Percentiles rank a stretch among this genome's conserved stretches.
Evolutionary conservation across 2,888 invertebrate genomes (phyloP).

Genomic region (Hoplodrina blanda): DNA sequence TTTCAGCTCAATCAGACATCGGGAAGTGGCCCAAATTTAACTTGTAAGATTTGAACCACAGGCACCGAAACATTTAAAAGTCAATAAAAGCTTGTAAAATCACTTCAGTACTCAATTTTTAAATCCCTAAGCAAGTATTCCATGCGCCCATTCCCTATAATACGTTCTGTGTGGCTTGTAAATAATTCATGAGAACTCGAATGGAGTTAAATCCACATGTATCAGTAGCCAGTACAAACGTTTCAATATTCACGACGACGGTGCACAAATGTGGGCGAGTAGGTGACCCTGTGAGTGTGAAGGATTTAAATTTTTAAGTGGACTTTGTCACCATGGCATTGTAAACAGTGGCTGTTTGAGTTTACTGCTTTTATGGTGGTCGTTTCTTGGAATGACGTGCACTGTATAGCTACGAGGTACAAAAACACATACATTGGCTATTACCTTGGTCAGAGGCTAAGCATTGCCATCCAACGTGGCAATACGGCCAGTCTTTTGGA

Average conservation of each 20-base stretch:
- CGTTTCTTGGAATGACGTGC: not conserved
- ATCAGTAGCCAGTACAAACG: constrained; percentile 41
- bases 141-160: constrained; percentile 47
- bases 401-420: too few species aligned
- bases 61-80: too few species aligned
- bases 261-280: constrained; percentile 65
- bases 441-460: too few species aligned
- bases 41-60: too few species aligned
- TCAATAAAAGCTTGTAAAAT: not conserved
- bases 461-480: too few species aligned
- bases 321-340: constrained; percentile 29
- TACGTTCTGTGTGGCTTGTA: constrained; percentile 63
- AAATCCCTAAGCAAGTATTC: constrained; percentile 14
- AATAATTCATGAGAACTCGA: constrained; percentile 71
- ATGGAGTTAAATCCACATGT: constrained; percentile 70
- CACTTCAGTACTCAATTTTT: constrained; percentile 7
- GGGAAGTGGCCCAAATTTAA: too few species aligned
- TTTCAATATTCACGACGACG: constrained; percentile 70
- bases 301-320: constrained; percentile 53
- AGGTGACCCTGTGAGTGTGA: constrained; percentile 67
- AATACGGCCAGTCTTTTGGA: too few species aligned
- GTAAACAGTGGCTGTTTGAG: constrained; percentile 6
- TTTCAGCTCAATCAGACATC: too few species aligned
- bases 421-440: too few species aligned
- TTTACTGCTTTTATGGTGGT: constrained; percentile 1